A percentile compares a stretch with the other conserved stretches of the same genome.
These are phyloP conservation scores for Nerophis ophidion DNA, from an alignment of 2,113 vertebrate species.

Conservation along the genomic window DNA sequence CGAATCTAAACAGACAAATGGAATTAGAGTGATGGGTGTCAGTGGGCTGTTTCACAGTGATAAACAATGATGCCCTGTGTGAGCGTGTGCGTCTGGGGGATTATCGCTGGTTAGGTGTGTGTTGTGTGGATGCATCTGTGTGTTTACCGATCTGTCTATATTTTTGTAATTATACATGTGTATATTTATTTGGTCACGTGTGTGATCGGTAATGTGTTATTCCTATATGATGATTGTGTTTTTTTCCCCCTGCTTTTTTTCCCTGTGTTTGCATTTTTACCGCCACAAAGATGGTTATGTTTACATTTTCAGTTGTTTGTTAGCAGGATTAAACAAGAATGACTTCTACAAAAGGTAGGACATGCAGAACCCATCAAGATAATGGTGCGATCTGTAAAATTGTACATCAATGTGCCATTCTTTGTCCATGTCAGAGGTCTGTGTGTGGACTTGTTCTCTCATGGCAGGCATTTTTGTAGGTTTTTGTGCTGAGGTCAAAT, in stretches of 20 bases:
- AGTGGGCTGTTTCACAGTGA: constrained; percentile 74
- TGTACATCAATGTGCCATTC: background rate
- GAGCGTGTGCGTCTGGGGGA: constrained; percentile 71
- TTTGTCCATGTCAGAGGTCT: constrained; percentile 12
- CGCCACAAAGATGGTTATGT: background rate
- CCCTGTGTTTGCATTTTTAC: constrained; percentile 4
- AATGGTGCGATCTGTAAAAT: background rate
- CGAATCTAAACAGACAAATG: constrained; percentile 78
- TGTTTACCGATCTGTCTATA: constrained; percentile 72
- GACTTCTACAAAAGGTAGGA: background rate
- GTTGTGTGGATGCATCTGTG: constrained; percentile 67
- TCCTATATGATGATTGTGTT: constrained; percentile 28
- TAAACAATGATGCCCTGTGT: constrained; percentile 72
- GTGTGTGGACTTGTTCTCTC: constrained; percentile 22
- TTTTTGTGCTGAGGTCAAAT: constrained; percentile 73
- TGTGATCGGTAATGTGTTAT: constrained; percentile 62
- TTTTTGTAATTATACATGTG: constrained; percentile 75
- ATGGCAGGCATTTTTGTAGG: constrained; percentile 30
- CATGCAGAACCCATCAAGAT: background rate
- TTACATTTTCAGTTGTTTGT: constrained; percentile 5
- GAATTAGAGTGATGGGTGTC: constrained; percentile 79
- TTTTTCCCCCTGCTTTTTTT: background rate
- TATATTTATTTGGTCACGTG: constrained; percentile 61
- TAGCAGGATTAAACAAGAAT: background rate
- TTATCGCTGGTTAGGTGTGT: constrained; percentile 75